phyloP scores from a whole-genome alignment of 2,888 invertebrate species.

The Sinelater perroti region DNA sequence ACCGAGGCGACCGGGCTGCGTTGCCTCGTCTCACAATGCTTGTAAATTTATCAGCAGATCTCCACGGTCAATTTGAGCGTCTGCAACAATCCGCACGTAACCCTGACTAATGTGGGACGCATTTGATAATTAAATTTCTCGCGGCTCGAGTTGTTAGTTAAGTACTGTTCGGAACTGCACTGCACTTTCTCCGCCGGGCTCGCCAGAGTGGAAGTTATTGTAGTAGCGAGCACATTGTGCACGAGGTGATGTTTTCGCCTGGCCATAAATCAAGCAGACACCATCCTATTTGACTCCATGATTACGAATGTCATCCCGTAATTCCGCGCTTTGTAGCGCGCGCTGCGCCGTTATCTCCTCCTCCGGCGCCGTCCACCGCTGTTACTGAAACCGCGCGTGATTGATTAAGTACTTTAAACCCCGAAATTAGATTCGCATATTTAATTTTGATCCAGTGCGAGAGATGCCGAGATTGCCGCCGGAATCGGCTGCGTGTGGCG shows the following conservation, averaged over 20 bases:
- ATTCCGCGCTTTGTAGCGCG: conserved; percentile 50
- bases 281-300: conserved; percentile 55
- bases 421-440: conserved; percentile 60
- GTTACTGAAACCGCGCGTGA: conserved; percentile 51
- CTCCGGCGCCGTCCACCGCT: conserved; percentile 43
- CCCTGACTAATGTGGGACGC: conserved; percentile 55
- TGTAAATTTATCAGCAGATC: conserved; percentile 57
- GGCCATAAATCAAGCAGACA: conserved; percentile 56
- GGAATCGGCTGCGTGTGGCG: conserved; percentile 48
- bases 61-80: conserved; percentile 57
- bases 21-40: conserved; percentile 36
- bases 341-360: conserved; percentile 44
- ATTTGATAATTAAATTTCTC: conserved; percentile 59
- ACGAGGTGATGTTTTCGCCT: conserved; percentile 52
- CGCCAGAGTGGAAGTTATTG: conserved; percentile 53
- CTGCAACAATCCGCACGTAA: conserved; percentile 54
- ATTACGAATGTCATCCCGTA: conserved; percentile 57
- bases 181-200: conserved; percentile 45
- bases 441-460: conserved; percentile 55
- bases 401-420: conserved; percentile 60
- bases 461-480: conserved; percentile 47
- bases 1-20: conserved; percentile 35
- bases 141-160: conserved; percentile 41
- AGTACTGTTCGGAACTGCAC: conserved; percentile 40
- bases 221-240: conserved; percentile 53